Base-by-base conservation (phyloP, 2,797 vertebrate species). In the Cynopterus sphinx region DNA sequence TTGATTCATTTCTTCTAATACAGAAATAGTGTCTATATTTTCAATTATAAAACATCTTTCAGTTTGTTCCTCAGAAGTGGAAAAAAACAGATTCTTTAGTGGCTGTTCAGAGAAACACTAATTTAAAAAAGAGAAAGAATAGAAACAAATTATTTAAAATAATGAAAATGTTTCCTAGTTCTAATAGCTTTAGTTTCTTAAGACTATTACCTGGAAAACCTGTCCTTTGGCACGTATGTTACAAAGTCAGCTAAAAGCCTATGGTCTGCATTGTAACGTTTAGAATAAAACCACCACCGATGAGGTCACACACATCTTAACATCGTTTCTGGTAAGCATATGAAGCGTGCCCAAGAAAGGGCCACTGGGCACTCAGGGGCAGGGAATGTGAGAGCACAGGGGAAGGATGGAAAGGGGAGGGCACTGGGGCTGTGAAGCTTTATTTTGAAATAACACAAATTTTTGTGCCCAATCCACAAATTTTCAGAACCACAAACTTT, bases 41-140 rank as follows among this genome's bases (percentile, higher is more conserved):
- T 98, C 98, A 31, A 98, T 94, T 46, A 98, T 24, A 22, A 84
- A 97, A 96, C 95, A 98, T 0, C 39, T 96, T n/a, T 98, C 98
- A 1, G 92, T 97, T 0, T 82, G 59, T 1, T 98, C 98, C 81
- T 98, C 98, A 21, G 91, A 84, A 93, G 96, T 3, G 9, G 82
- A 2, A 70, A 98, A 41, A 21, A 96, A 97, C 2, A 93, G 96
- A 95, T 81, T 96, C 43, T 26, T 82, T 1, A 97, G 53, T 6
- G 67, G 15, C 0, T 92, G 93, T 28, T 51, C 94, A 11, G 65
- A 86, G 63, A 97, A 36, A 87, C 51, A 67, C 90, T 97, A 24
- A 86, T 95, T 83, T 59, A 16, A 24, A 68, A 71, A 70, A 33
- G 28, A 46, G 73, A 68, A 85, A 77, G 16, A 96, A 85, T 0